Base-by-base conservation (phyloP, 2,888 invertebrate genomes). In the Drosophila stalkeri region DNA sequence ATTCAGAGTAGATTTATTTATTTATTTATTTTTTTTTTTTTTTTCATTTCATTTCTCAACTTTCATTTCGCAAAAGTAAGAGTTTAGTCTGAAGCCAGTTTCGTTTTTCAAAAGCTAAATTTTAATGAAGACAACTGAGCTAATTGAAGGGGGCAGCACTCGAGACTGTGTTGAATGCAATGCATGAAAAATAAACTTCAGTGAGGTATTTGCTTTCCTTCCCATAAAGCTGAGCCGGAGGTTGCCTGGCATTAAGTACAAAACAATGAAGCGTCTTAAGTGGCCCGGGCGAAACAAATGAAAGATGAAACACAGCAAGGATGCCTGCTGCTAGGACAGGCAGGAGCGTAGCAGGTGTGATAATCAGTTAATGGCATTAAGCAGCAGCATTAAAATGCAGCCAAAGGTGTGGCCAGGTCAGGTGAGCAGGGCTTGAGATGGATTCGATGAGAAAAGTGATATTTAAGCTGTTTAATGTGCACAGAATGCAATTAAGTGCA, bases 361-460 rank as follows among this genome's bases (percentile, higher is more conserved):
- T 89, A 90, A 91, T 86, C 79, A 72, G 75, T 87, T 84, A 91
- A 91, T 89, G 75, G 78, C 78, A 87, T 88, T 82, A 85, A 84
- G 74, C 41, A 63, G 68, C 18, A 74, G 77, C 72, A 77, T 90
- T 83, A 82, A 77, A 85, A 67, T 76, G 72, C 87, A 77, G 57
- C 64, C 52, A 64, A 75, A 71, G 82, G 77, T 69, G 75, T 78
- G 76, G 69, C 72, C 74, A 63, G 71, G 71, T 23, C 43, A 18
- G 18, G 0, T 11, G 3, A 11, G 11, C 2, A 5, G 43, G 2
- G 2, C 11, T 43, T 9, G 49, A 27, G n/a, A n/a, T 27, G 41
- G 20, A 18, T 55, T 64, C 72, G 61, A 77, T 68, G 67, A 12
- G 60, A 51, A 72, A 81, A 73, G 75, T 71, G 67, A 63, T 74